Percentiles rank a stretch among this genome's conserved stretches.
Evolutionary conservation across 2,113 vertebrate species (phyloP).

Genomic region (Cercopithecus mona): DNA sequence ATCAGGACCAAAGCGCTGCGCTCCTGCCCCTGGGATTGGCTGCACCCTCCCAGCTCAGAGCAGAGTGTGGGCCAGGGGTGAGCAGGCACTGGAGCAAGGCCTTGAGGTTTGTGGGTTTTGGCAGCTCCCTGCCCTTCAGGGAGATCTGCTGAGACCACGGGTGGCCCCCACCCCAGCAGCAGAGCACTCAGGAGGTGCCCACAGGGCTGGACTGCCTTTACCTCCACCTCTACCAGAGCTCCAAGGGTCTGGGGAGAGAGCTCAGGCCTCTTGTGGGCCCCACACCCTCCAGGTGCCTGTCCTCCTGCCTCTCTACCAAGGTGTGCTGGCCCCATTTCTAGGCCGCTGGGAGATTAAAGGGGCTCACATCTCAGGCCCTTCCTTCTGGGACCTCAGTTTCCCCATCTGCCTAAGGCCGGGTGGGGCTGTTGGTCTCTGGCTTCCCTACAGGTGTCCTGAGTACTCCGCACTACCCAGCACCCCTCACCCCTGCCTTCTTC

Average conservation of each 20-base stretch:
- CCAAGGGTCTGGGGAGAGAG: too few relatives aligned
- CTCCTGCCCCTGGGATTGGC: background rate
- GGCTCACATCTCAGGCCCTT: background rate
- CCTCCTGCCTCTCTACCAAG: too few relatives aligned
- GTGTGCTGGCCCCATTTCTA: background rate
- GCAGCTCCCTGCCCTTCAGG: background rate
- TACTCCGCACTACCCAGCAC: background rate
- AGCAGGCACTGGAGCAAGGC: background rate
- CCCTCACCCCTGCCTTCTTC: rapidly evolving
- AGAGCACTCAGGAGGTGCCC: background rate
- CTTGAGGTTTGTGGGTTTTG: background rate
- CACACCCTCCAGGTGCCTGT: rapidly evolving
- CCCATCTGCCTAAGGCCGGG: background rate
- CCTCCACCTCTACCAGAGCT: background rate
- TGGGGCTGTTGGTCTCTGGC: background rate
- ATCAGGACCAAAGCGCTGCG: background rate
- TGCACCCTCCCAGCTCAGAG: background rate
- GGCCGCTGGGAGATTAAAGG: background rate
- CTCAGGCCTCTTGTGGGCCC: background rate
- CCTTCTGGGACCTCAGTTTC: background rate
- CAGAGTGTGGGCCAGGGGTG: rapidly evolving
- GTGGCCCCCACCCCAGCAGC: background rate
- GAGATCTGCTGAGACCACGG: background rate
- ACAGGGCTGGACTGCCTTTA: rapidly evolving
- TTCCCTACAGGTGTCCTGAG: background rate